phyloP scores from a whole-genome alignment of 2,888 invertebrate species.

The Xanthorhoe spadicearia region DNA sequence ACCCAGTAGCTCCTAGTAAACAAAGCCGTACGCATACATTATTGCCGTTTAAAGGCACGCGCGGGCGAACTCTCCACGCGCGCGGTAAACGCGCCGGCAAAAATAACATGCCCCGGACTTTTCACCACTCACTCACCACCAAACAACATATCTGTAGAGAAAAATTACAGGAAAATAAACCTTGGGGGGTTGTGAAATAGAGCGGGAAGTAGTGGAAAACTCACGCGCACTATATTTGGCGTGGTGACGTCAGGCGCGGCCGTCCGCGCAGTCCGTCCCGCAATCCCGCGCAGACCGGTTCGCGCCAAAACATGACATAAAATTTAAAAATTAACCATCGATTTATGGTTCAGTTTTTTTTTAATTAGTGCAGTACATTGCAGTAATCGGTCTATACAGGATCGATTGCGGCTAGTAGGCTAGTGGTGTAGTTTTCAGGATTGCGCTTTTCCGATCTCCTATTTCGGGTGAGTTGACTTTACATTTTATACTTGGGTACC shows the following conservation, averaged over 20 bases:
- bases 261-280: slow-evolving; percentile 74
- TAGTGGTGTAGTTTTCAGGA: slow-evolving; percentile 59
- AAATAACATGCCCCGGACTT: slow-evolving; percentile 80
- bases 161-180: slow-evolving; percentile 46
- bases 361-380: slow-evolving; percentile 54
- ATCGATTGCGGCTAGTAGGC: slow-evolving; percentile 48
- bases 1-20: slow-evolving; percentile 59
- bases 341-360: slow-evolving; percentile 53
- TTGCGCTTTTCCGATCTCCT: slow-evolving; percentile 46
- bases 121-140: slow-evolving; percentile 51
- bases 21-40: slow-evolving; percentile 60
- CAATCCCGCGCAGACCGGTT: slow-evolving; percentile 70
- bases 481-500: background rate
- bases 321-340: slow-evolving; percentile 50
- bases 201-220: slow-evolving; percentile 53
- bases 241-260: slow-evolving; percentile 68
- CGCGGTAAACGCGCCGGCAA: slow-evolving; percentile 76
- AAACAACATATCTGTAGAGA: slow-evolving; percentile 50
- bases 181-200: slow-evolving; percentile 37
- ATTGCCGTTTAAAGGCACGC: slow-evolving; percentile 82
- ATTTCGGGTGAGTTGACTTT: slow-evolving; percentile 58
- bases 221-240: slow-evolving; percentile 71
- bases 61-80: slow-evolving; percentile 57
- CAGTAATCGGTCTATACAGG: slow-evolving; percentile 21
- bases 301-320: slow-evolving; percentile 57